Evolutionary conservation across 2,113 vertebrate species (phyloP), one percentile per base, ranked within the genome.

Genomic region (Rhinopomastus cyanomelas): DNA sequence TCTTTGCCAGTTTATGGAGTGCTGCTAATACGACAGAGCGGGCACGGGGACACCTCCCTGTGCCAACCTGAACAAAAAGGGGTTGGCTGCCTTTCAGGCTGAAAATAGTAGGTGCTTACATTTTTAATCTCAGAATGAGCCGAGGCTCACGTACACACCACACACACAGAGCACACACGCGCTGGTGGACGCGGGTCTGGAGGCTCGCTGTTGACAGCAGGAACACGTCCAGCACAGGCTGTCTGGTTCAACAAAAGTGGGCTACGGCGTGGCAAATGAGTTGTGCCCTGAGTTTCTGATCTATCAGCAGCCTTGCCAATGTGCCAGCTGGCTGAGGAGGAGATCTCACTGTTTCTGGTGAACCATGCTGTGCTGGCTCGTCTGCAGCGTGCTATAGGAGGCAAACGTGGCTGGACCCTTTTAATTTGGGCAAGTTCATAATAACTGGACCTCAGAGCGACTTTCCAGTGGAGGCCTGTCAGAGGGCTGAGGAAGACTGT

Each of bases 41-140:
- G 96, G 94, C 72, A 80, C 0, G 11, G 81, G 92, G 92, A 87
- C 91, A 61, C 52, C 25, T 95, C 49, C 80, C 88, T 52, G 52
- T 95, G 90, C 96, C 88, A 93, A 76, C 80, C 95, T 64, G 95
- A 95, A 95, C 93, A 89, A 80, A 89, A 96, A 81, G 87, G 79
- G 34, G 72, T 90, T 97, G 97, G 96, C 98, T 97, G 95, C 84
- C 91, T 96, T 93, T 97, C 95, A 95, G 85, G 92, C 96, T 97
- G 96, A 96, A 98, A 98, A 97, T 97, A 98, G 97, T 93, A 98
- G 95, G 95, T 95, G 96, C 95, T 97, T 96, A 90, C 91, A 91
- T 93, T 97, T 97, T 96, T 96, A 97, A 96, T 97, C 39, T 2
- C 68, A 83, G 95, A 95, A 97, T 96, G 97, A 97, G 98, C 93